Evolutionary conservation across 1,140 invertebrate species (phyloP).

Genomic region (Uloborus diversus): DNA sequence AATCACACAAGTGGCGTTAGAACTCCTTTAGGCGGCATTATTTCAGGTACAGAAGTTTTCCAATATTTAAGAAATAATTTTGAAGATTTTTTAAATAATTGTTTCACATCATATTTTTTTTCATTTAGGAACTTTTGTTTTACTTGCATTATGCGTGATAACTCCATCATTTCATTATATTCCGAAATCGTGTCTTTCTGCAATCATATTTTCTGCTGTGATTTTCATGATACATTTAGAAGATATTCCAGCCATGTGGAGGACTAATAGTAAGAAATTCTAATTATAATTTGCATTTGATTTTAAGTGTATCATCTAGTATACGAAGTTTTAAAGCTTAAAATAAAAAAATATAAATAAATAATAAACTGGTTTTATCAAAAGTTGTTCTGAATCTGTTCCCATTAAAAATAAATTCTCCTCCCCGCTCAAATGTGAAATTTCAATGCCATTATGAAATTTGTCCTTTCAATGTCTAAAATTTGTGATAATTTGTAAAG

Average conservation of each 20-base stretch:
- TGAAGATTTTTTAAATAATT: background rate
- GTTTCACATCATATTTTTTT: conserved; percentile 41
- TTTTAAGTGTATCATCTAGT: too few species aligned
- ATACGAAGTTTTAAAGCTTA: too few species aligned
- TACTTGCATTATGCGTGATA: conserved; percentile 80
- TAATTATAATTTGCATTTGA: too few species aligned
- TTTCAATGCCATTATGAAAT: too few species aligned
- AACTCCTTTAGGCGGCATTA: conserved; percentile 86
- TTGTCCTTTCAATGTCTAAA: too few species aligned
- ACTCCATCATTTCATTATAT: conserved; percentile 89
- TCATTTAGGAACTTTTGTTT: conserved; percentile 77
- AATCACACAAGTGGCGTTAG: conserved; percentile 92
- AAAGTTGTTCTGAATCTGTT: too few species aligned
- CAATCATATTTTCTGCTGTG: conserved; percentile 88
- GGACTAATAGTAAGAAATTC: conserved; percentile 72
- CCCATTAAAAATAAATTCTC: too few species aligned
- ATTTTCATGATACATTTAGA: conserved; percentile 92
- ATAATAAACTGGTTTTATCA: too few species aligned
- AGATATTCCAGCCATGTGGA: conserved; percentile 87
- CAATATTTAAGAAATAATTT: background rate
- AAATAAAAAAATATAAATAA: too few species aligned
- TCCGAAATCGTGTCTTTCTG: conserved; percentile 83
- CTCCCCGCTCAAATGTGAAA: too few species aligned
- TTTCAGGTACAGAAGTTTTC: conserved; percentile 74
- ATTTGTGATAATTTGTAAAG: too few species aligned